Evolutionary conservation across 2,797 vertebrate genomes (phyloP).

Genomic region (Poliocrania exsul): DNA sequence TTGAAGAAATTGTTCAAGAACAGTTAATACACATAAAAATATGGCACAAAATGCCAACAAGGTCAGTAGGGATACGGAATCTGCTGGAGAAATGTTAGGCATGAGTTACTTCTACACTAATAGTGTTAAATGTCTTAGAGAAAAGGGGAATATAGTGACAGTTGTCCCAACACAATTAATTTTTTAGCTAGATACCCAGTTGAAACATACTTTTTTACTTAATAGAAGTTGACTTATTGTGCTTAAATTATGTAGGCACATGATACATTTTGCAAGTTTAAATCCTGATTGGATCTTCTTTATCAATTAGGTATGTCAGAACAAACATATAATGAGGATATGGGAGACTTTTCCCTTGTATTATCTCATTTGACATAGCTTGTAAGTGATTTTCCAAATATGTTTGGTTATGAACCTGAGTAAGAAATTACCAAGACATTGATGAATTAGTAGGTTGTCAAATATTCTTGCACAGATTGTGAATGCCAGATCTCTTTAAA

Average conservation of each 20-base stretch:
- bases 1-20: conserved; percentile 42
- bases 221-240: neutral
- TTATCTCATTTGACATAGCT: neutral
- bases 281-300: neutral
- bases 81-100: neutral
- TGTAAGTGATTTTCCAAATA: neutral
- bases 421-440: neutral
- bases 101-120: neutral
- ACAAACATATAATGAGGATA: neutral
- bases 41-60: neutral
- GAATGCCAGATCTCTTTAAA: neutral
- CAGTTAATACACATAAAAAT: conserved; percentile 45
- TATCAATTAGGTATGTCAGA: neutral
- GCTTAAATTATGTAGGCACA: neutral
- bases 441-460: neutral
- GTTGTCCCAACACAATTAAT: neutral
- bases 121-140: neutral
- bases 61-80: neutral
- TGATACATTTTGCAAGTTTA: neutral
- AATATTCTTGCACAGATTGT: neutral
- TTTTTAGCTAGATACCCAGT: neutral
- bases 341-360: neutral
- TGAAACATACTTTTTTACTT: neutral
- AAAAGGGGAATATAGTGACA: neutral
- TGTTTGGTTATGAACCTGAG: neutral